Conservation (phyloP, 2,888 invertebrate species). For the Nomada goodeniana region DNA sequence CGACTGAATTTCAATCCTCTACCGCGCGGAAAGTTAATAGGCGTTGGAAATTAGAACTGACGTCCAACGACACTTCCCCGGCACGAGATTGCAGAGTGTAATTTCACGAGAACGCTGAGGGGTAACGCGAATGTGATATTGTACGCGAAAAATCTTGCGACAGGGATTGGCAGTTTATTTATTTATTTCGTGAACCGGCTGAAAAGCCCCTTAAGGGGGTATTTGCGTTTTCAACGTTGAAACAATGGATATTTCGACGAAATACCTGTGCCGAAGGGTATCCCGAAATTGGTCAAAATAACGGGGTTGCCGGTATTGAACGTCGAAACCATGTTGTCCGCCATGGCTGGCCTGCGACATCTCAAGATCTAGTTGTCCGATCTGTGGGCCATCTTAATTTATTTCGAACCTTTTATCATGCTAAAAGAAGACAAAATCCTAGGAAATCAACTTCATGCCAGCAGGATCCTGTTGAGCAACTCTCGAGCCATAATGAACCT, state of each 20-base stretch:
- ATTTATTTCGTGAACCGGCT: no score
- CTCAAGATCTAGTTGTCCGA: no score
- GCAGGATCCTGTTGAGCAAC: constrained; percentile 32
- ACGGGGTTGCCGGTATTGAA: no score
- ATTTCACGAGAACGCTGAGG: not conserved
- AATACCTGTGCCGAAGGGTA: not conserved
- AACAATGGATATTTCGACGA: no score
- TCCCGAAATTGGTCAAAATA: no score
- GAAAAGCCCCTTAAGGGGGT: no score
- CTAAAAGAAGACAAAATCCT: not conserved
- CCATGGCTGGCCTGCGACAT: no score
- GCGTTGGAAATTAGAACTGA: not conserved
- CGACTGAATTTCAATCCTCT: constrained; percentile 9
- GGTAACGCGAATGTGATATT: not conserved
- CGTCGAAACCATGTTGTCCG: no score
- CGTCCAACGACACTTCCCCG: not conserved
- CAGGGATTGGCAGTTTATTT: not conserved
- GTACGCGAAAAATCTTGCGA: not conserved
- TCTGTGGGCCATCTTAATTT: no score
- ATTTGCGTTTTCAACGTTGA: no score
- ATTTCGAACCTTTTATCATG: no score
- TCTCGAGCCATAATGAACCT: not conserved
- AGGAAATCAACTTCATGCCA: not conserved
- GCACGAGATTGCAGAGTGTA: no score
- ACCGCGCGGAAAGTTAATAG: constrained; percentile 10